phyloP scores from a whole-genome alignment of 2,888 invertebrate species.

The Frankliniella intonsa region DNA sequence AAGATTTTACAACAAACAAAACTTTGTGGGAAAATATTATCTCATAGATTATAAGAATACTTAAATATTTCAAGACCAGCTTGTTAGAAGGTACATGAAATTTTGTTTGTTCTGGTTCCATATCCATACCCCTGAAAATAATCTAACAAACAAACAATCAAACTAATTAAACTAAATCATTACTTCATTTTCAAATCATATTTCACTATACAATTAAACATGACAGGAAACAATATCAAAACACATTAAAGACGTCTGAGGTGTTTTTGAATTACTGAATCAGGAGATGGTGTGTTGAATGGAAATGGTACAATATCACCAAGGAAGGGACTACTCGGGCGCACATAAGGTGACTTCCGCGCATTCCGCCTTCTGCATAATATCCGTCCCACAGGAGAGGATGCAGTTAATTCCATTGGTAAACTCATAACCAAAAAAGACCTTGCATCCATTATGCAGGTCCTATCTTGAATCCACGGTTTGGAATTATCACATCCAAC shows the following conservation, averaged over 20 bases:
- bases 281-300: slow-evolving; percentile 59
- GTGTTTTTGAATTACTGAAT: slow-evolving; percentile 51
- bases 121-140: no score
- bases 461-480: slow-evolving; percentile 25
- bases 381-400: slow-evolving; percentile 49
- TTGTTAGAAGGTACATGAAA: no score
- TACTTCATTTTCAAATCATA: no score
- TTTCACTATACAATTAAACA: no score
- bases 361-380: slow-evolving; percentile 45
- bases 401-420: slow-evolving; percentile 34
- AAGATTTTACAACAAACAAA: neutral
- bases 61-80: slow-evolving; percentile 30
- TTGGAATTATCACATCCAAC: neutral
- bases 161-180: no score
- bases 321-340: slow-evolving; percentile 36
- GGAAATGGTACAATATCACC: slow-evolving; percentile 48
- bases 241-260: slow-evolving; percentile 39
- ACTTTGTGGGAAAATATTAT: slow-evolving; percentile 22
- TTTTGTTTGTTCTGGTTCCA: no score
- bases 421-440: slow-evolving; percentile 35
- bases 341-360: slow-evolving; percentile 37
- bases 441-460: slow-evolving; percentile 32
- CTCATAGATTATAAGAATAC: slow-evolving; percentile 34
- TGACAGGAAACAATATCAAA: neutral
- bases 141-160: no score